A percentile compares a stretch with the other conserved stretches of the same genome.
phyloP scores from a whole-genome alignment of 2,113 vertebrate species.

The Xiphias gladius region DNA sequence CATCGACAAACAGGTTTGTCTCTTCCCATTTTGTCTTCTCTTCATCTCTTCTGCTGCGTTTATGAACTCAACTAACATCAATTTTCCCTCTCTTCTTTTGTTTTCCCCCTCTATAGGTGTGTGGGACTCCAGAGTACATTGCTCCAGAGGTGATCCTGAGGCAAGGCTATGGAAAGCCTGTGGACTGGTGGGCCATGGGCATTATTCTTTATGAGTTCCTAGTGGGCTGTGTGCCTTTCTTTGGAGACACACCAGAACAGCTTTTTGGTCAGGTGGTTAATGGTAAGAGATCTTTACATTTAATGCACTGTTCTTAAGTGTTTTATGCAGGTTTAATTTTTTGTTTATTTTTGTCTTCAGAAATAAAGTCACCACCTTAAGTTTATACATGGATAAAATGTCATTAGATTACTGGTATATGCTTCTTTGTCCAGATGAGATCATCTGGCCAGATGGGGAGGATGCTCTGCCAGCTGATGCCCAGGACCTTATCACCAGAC shows the following conservation, averaged over 20 bases:
- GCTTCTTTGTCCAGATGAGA: conserved; percentile 87
- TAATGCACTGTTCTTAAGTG: not conserved
- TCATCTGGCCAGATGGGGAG: conserved; percentile 95
- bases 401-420: conserved; percentile 12
- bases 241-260: conserved; percentile 95
- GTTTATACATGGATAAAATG: not conserved
- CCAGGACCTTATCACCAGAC: conserved; percentile 92
- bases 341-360: not conserved
- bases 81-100: not conserved
- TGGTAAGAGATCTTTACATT: conserved; percentile 80
- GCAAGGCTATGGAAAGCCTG: conserved; percentile 95
- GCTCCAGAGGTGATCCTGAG: conserved; percentile 95
- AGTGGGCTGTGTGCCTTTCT: conserved; percentile 96
- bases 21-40: not conserved
- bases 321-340: not conserved
- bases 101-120: conserved; percentile 85
- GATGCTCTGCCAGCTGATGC: conserved; percentile 91
- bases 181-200: conserved; percentile 99
- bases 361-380: not conserved
- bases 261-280: conserved; percentile 97
- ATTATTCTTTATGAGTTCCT: conserved; percentile 95
- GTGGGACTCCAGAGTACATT: conserved; percentile 96
- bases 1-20: conserved; percentile 92
- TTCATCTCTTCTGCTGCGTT: not conserved
- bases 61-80: not conserved